Conservation (phyloP, 2,797 vertebrate genomes). For the Enteromius afrohamiltoni region DNA sequence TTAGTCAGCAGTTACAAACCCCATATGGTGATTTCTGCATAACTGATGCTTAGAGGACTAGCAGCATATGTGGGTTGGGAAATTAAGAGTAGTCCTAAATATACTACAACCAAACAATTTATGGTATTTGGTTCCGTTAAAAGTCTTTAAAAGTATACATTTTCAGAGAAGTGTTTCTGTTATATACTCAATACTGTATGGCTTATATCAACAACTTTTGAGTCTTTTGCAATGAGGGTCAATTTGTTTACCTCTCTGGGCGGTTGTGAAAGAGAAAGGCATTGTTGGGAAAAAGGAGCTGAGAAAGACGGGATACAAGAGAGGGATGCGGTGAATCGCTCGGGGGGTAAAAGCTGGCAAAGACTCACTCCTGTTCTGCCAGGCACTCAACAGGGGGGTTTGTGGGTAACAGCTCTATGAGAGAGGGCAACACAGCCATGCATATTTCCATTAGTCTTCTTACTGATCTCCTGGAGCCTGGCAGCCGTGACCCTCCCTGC, state of each 20-base stretch:
- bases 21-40: slow-evolving; percentile 34
- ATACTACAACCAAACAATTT: background rate
- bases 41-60: slow-evolving; percentile 22
- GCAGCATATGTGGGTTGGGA: background rate
- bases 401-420: slow-evolving; percentile 28
- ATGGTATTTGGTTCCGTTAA: background rate
- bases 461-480: slow-evolving; percentile 41
- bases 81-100: background rate
- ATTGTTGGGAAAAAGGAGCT: slow-evolving; percentile 27
- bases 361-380: slow-evolving; percentile 23
- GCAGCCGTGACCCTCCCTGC: background rate
- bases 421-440: slow-evolving; percentile 16
- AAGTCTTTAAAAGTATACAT: background rate
- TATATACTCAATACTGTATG: background rate
- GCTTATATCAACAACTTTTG: slow-evolving; percentile 4
- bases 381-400: slow-evolving; percentile 18
- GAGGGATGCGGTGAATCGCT: background rate
- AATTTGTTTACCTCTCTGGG: slow-evolving; percentile 17
- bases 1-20: slow-evolving; percentile 53
- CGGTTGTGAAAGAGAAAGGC: slow-evolving; percentile 1
- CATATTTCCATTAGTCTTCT: slow-evolving; percentile 23
- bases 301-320: slow-evolving; percentile 21
- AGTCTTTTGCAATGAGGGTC: background rate
- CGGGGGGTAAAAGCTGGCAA: slow-evolving; percentile 31
- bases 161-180: background rate